Base-by-base conservation (phyloP, 2,888 invertebrate genomes). In the Andrena bicolor region DNA sequence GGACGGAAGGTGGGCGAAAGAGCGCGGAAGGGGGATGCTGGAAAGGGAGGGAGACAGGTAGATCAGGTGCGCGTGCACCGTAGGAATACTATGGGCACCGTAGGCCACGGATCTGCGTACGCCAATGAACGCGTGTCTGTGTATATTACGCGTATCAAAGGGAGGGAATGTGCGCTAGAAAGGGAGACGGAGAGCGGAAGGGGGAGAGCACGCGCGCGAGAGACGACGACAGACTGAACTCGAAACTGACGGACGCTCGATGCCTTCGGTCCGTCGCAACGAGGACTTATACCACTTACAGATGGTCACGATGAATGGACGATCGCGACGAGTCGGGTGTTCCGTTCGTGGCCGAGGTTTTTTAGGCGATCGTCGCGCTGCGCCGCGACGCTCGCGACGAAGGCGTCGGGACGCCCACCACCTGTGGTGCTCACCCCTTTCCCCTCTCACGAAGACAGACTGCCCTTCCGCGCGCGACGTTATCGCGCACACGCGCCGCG, bases 341-440 rank as follows among this genome's bases (percentile, higher is more conserved):
- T 82, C 71, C 71, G 28, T 51, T 41, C 63, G 60, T 28, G 51
- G 49, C 28, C 35, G 58, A 49, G 56, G 76, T 76, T 74, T 80
- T 80, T 61, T 51, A 61, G 80, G 66, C 72, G 78, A 66, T 84
- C 58, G 65, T 82, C 69, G 76, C 76, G 82, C 70, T 80, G 71
- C 61, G 53, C 74, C 65, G 85, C 76, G 83, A 76, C 86, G 85
- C 86, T 87, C 76, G 28, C 69, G 60, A 76, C 83, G 78, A 56
- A 26, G 53, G 80, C 66, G 79, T 83, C 69, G 77, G 72, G 83
- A 76, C 87, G 82, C 81, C 88, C 87, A 86, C 86, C 88, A 88
- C 86, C 87, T 87, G 86, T 88, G 82, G 85, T 87, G 78, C 78
- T 79, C 79, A 70, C 78, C 74, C 76, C 5, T 41, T 20, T n/a